A percentile compares a stretch with the other conserved stretches of the same genome.
phyloP scores from a whole-genome alignment of 2,888 invertebrate genomes.

The Rhagophthalmus giganteus region DNA sequence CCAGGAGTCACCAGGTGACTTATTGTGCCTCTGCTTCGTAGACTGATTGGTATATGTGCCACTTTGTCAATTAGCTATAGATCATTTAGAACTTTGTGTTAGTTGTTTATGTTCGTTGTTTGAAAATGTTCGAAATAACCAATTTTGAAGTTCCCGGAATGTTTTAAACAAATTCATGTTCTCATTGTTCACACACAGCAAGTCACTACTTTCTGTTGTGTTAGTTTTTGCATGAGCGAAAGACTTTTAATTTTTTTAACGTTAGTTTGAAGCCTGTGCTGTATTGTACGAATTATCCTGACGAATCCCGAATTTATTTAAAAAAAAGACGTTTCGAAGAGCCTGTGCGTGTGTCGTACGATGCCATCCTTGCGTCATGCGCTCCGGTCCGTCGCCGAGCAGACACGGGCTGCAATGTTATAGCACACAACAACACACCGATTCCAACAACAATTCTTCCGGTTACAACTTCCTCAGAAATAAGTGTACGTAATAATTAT shows the following conservation, averaged over 20 bases:
- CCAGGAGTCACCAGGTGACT: slow-evolving; percentile 51
- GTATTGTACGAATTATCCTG: slow-evolving; percentile 7
- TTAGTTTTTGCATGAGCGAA: slow-evolving; percentile 28
- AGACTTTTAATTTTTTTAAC: background rate
- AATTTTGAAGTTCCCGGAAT: slow-evolving; percentile 24
- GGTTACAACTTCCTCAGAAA: slow-evolving; percentile 46
- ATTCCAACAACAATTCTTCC: slow-evolving; percentile 51
- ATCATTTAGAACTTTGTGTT: slow-evolving; percentile 9
- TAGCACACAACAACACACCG: slow-evolving; percentile 42
- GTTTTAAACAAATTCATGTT: slow-evolving; percentile 1
- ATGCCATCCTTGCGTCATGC: slow-evolving; percentile 51
- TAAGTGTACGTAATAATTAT: slow-evolving; percentile 49
- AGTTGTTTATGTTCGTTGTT: slow-evolving; percentile 6
- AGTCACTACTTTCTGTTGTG: slow-evolving; percentile 6
- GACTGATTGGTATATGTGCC: slow-evolving; percentile 30
- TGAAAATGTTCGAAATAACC: slow-evolving; percentile 15
- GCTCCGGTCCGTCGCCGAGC: slow-evolving; percentile 51
- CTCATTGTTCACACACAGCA: too few species aligned
- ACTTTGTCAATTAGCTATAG: slow-evolving; percentile 25
- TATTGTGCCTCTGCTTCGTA: slow-evolving; percentile 40
- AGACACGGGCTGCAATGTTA: slow-evolving; percentile 42
- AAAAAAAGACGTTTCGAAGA: slow-evolving; percentile 29
- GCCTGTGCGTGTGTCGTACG: slow-evolving; percentile 30
- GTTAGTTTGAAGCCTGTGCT: slow-evolving; percentile 4
- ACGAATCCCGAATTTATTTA: slow-evolving; percentile 1